A percentile compares a stretch with the other conserved stretches of the same genome.
Evolutionary conservation across 1,140 invertebrate species (phyloP).

Genomic region (Potamilus streckersoni): DNA sequence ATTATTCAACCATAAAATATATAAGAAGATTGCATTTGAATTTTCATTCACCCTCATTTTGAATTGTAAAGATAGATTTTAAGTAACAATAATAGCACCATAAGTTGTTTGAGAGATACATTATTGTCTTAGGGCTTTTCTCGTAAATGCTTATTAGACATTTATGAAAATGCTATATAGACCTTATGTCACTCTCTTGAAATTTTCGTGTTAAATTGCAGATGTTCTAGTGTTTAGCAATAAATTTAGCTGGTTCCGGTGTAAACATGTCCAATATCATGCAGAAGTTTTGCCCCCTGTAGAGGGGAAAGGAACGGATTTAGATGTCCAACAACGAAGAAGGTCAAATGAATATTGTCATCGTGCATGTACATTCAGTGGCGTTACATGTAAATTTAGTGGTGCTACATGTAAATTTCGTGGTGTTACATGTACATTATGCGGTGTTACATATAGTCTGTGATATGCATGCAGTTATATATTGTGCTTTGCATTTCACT

Average conservation of each 20-base stretch:
- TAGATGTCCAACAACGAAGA: no score
- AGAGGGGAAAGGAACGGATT: background rate
- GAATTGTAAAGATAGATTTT: background rate
- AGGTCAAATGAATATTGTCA: no score
- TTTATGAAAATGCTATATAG: background rate
- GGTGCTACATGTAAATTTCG: background rate
- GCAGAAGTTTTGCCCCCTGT: slow-evolving; percentile 11
- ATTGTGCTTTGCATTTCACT: no score
- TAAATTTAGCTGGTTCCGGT: slow-evolving; percentile 19
- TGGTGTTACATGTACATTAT: background rate
- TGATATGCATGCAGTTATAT: no score
- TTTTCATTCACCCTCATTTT: background rate
- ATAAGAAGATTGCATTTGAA: background rate
- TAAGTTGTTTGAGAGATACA: background rate
- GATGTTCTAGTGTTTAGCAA: slow-evolving; percentile 20
- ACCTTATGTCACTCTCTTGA: background rate
- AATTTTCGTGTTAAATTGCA: slow-evolving; percentile 8
- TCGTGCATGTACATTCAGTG: background rate
- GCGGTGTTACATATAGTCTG: background rate
- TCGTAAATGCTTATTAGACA: background rate
- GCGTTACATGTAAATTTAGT: background rate
- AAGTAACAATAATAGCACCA: background rate
- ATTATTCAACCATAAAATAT: no score
- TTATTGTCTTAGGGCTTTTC: background rate
- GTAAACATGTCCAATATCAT: slow-evolving; percentile 13